Base-by-base conservation (phyloP, 1,140 invertebrate species). In the Drosophila lowei region DNA sequence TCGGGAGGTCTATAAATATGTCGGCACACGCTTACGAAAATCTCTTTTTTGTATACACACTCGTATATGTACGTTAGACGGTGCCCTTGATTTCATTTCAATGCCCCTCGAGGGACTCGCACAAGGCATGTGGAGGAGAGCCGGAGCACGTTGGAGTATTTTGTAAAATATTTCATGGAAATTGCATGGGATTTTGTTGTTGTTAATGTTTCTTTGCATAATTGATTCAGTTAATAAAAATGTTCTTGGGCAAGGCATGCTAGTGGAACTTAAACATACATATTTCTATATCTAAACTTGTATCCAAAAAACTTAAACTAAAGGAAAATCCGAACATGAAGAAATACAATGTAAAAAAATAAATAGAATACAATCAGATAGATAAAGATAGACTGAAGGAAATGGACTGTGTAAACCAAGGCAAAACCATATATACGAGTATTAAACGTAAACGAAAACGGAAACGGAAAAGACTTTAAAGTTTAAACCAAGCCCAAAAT, bases 21-120 rank as follows among this genome's bases (percentile, higher is more conserved):
- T 73, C 47, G 30, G 71, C 71, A 73, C 59, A 63, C 53, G 61
- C 59, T 48, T 64, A 73, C 70, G 38, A 73, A 73, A 73, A 73
- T 52, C 61, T 57, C 46, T 53, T 4, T 47, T 6, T 47, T 18
- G 25, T 18, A 38, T 46, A 74, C 18, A 18, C 18, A 18, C 18
- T 18, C 18, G 18, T 18, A 18, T 18, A 0, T 18, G 18, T 54
- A 58, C 25, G 23, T 16, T 9, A 25, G 25, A 56, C 23, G 73
- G 46, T 72, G 79, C 79, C 79, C 79, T 84, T 84, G 80, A 85
- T 67, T 81, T 46, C 52, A 42, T 59, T 63, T 21, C 52, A 55
- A 50, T 9, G 28, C 38, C 48, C 21, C 23, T 6, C 38, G 30
- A 38, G 52, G 48, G 43, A 56, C 55, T 55, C 47, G 47, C 64